Base-by-base conservation (phyloP, 2,888 invertebrate species). In the Acholoe squamosa region DNA sequence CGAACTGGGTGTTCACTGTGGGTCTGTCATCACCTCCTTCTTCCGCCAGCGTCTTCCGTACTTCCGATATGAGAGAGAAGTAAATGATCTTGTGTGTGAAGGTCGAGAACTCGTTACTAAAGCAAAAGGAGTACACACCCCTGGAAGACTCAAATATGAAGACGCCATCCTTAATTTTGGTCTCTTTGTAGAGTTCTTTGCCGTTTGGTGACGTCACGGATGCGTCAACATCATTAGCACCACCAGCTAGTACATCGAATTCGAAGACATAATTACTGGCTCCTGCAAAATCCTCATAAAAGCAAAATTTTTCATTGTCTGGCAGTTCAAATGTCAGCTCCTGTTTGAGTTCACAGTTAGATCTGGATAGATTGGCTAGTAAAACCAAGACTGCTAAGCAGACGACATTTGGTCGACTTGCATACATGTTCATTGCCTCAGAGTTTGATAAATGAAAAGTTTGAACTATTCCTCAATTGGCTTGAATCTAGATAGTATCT, bases 191-290 rank as follows among this genome's bases (percentile, higher is more conserved):
- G 7, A 95, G 89, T 33, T 94, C 91, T 89, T 93, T 93, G 7
- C 95, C 95, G 88, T 94, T 95, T 0, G 95, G 95, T 19, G 95
- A 94, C 56, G 93, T 91, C 19, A 95, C 93, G 52, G 91, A 91
- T 0, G 93, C 94, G 92, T 95, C 94, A 0, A 95, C 93, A 90
- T 95, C 95, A 34, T 94, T 92, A 89, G 95, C 93, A 0, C 95
- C 95, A 0, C 95, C 95, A 5, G 93, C 92, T 22, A 95, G 90
- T 0, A 95, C 95, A 54, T 93, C 93, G 91, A 93, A 95, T 61
- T 94, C 94, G 80, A 95, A 94, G 16, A 94, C 90, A 88, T 94
- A 93, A 31, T 92, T 92, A 31, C 90, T 91, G 14, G 93, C 91
- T 19, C 93, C 93, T 5, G 92, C 92, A 91, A 94, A 95, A 1